These are phyloP conservation scores for Sebastes nivosus DNA, from an alignment of 2,797 vertebrate species.

Conservation along the genomic window DNA sequence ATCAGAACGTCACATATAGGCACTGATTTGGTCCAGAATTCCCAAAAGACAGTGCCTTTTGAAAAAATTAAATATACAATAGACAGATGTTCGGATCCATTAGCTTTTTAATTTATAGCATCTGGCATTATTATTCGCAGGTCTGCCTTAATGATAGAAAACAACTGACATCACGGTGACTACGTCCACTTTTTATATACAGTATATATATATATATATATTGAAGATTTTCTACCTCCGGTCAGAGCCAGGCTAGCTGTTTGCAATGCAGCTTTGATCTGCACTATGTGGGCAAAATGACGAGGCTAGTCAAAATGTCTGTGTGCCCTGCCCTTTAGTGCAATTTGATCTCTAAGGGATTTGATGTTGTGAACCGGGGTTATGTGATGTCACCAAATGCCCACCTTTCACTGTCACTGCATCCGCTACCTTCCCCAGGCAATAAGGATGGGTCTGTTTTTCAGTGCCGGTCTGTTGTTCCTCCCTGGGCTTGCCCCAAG, in stretches of 20 bases:
- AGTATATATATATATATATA: no score
- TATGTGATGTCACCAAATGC: slow-evolving; percentile 14
- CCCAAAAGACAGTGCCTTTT: neutral
- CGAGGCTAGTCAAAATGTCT: neutral
- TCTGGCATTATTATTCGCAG: neutral
- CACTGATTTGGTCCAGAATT: neutral
- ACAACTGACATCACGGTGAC: neutral
- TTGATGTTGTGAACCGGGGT: slow-evolving; percentile 5
- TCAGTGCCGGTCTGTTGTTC: slow-evolving; percentile 14
- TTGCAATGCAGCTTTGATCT: neutral
- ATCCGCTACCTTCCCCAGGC: neutral
- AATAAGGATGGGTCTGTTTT: slow-evolving; percentile 15
- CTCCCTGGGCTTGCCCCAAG: slow-evolving; percentile 22
- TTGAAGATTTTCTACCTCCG: neutral
- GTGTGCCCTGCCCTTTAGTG: slow-evolving; percentile 13
- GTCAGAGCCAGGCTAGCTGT: neutral
- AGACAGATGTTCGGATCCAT: neutral
- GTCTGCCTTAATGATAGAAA: neutral
- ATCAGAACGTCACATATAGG: neutral
- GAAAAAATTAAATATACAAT: neutral
- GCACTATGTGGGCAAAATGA: neutral
- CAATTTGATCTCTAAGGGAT: slow-evolving; percentile 27
- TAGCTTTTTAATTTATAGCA: neutral
- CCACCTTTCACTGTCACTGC: slow-evolving; percentile 34
- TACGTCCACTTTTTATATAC: no score